Conservation (phyloP, 2,888 invertebrate genomes). For the Erebia palarica region DNA sequence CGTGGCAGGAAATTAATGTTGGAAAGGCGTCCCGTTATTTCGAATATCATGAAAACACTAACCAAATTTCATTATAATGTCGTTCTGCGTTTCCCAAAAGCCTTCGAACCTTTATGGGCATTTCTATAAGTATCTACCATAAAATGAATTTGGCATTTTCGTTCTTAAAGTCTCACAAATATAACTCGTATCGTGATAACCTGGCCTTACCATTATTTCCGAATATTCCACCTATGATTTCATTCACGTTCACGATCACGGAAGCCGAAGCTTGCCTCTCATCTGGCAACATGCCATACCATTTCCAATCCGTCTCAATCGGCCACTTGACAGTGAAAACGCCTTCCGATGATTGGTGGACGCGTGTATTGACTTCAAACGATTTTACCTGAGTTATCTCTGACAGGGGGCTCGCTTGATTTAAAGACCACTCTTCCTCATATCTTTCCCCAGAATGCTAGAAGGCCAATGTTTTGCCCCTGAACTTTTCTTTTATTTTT, state of each 20-base stretch:
- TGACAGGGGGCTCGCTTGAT: constrained; percentile 6
- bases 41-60: too few relatives aligned
- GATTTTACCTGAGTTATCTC: constrained; percentile 25
- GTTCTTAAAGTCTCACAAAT: background rate
- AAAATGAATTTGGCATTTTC: too few relatives aligned
- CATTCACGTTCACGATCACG: constrained; percentile 21
- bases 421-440: background rate
- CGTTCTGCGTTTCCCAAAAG: too few relatives aligned
- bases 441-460: background rate
- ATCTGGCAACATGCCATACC: constrained; percentile 34
- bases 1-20: too few relatives aligned
- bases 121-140: too few relatives aligned
- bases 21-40: too few relatives aligned
- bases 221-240: constrained; percentile 12
- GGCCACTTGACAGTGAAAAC: constrained; percentile 38
- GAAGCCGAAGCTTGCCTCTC: constrained; percentile 31
- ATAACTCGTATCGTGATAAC: background rate
- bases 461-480: background rate
- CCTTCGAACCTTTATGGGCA: too few relatives aligned
- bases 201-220: constrained; percentile 8
- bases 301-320: constrained; percentile 32
- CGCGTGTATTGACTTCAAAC: constrained; percentile 35
- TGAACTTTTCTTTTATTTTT: background rate
- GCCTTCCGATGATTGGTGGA: constrained; percentile 28
- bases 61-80: too few relatives aligned